Evolutionary conservation across 1,140 invertebrate genomes (phyloP), one percentile per base, ranked within the genome.

Genomic region (Magallana angulata): DNA sequence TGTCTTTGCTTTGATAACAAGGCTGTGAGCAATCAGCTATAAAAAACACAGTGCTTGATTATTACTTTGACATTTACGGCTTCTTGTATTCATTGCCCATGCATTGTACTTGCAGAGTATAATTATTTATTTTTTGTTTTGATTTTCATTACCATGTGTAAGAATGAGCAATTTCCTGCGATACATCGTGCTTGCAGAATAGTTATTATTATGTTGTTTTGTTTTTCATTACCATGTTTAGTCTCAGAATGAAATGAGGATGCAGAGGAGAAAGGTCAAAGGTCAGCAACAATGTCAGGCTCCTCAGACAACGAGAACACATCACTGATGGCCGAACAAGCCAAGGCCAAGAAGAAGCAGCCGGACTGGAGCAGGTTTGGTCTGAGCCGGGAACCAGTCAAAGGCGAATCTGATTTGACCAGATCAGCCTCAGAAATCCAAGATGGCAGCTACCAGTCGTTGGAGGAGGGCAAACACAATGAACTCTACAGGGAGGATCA

Each of bases 401-500:
- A 91, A 58, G 84, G 86, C n/a, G 60, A 68, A 81, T 86, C 64
- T 56, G 68, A 16, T 88, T 86, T 82, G 57, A 30, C 6, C 87
- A 87, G 84, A 71, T 82, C 12, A 84, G 56, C 82, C 3, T 84
- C 90, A 58, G 87, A 91, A 81, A 64, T 80, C 6, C 91, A 89
- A 76, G 90, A 91, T 16, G 83, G 56, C 6, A 86, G 89, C 80
- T 91, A 92, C 80, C 91, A 93, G 57, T 87, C 91, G 7, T 82
- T 89, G 7, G 93, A 93, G 59, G 59, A 91, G 11, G 92, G 90
- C n/a, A 92, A 93, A 56, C 90, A 96, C 36, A 98, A 98, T 95
- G 97, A 98, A 95, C 96, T 98, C 60, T 98, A 97, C 95, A 97
- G 97, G 30, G 97, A 98, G 94, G 97, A 98, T 95, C 97, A 97